phyloP scores from a whole-genome alignment of 2,113 vertebrate genomes.

The Hipposideros armiger region DNA sequence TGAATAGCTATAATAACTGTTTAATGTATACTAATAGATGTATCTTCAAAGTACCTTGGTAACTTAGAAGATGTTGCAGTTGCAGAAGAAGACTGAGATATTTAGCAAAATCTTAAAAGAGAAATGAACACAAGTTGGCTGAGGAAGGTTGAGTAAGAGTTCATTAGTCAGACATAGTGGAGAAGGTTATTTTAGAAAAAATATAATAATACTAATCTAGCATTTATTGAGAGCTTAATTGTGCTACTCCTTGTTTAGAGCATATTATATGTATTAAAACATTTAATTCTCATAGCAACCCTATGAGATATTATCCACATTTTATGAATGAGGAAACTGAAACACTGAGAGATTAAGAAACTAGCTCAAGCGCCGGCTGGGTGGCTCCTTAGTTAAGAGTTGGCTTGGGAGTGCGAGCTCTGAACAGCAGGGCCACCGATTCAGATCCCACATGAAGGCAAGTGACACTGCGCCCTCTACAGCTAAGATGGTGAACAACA shows the following conservation, averaged over 20 bases:
- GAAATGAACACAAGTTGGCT: background rate
- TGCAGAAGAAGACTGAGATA: background rate
- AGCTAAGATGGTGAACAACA: no score
- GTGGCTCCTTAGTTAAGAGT: no score
- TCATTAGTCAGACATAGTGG: background rate
- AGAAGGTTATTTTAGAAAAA: conserved; percentile 32
- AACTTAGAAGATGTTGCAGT: background rate
- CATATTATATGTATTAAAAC: background rate
- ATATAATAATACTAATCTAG: background rate
- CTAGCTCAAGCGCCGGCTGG: no score
- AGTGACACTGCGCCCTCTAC: no score
- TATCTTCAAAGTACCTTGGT: background rate
- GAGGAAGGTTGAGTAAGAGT: background rate
- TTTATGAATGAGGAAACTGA: conserved; percentile 53
- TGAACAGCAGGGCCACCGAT: no score
- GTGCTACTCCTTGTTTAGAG: background rate
- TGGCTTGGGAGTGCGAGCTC: no score
- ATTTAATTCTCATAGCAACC: background rate
- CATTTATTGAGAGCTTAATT: background rate
- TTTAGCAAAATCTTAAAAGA: conserved; percentile 18
- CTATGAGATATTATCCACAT: background rate
- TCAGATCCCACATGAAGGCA: no score
- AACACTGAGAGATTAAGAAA: background rate
- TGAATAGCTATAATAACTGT: background rate
- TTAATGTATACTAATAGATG: background rate